These are phyloP conservation scores for Ferdinandea cuprea DNA, from an alignment of 2,888 invertebrate species.

Conservation along the genomic window DNA sequence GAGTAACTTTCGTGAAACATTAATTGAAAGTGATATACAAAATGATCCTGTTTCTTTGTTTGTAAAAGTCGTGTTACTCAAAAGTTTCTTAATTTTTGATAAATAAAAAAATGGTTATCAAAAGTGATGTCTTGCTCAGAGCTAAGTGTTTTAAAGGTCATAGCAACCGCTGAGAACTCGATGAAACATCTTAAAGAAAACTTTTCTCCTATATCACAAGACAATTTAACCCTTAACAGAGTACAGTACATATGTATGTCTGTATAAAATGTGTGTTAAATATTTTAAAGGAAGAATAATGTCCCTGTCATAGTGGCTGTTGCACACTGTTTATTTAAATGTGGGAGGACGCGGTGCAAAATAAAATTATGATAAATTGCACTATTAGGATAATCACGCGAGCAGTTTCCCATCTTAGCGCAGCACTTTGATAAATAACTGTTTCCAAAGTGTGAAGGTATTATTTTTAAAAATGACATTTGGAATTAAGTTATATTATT, in stretches of 20 bases:
- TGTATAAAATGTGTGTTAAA: neutral
- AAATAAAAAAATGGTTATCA: constrained; percentile 5
- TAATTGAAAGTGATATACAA: constrained; percentile 39
- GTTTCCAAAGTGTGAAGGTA: neutral
- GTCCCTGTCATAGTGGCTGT: constrained; percentile 29
- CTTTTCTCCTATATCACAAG: constrained; percentile 15
- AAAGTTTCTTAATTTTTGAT: constrained; percentile 13
- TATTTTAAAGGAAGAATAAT: constrained; percentile 51
- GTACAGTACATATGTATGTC: neutral
- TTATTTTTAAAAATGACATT: neutral
- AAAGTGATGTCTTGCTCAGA: constrained; percentile 14
- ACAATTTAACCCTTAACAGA: constrained; percentile 1
- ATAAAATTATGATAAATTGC: constrained; percentile 61
- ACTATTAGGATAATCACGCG: constrained; percentile 58
- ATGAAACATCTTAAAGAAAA: constrained; percentile 45
- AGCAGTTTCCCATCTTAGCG: constrained; percentile 26
- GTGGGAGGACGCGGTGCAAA: neutral
- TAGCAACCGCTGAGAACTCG: neutral
- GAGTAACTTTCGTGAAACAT: constrained; percentile 28
- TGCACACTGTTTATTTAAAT: neutral
- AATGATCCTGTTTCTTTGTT: constrained; percentile 25
- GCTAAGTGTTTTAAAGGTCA: neutral
- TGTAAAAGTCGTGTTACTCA: neutral
- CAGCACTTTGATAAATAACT: neutral
- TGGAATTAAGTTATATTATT: neutral